phyloP scores from a whole-genome alignment of 2,797 vertebrate species.

The Oreortyx pictus region DNA sequence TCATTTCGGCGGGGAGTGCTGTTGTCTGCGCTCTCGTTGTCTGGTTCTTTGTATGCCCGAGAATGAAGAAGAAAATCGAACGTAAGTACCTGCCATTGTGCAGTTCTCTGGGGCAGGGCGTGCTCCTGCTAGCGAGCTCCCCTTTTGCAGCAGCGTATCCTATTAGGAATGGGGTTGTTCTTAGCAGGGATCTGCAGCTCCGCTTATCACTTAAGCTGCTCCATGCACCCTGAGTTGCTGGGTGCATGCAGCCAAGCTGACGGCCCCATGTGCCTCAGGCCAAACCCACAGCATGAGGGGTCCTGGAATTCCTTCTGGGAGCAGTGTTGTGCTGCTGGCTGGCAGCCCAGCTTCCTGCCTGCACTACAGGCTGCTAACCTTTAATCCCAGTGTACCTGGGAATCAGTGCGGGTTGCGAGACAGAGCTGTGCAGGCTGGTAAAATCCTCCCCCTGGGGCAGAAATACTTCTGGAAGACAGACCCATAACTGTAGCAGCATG shows the following conservation, averaged over 20 bases:
- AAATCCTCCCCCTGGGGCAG: conserved; percentile 15
- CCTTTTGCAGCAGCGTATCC: not conserved
- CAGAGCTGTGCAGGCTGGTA: conserved; percentile 22
- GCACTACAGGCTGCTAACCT: not conserved
- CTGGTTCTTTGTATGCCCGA: conserved; percentile 94
- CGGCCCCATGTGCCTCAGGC: not conserved
- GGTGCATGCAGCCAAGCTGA: rapidly evolving
- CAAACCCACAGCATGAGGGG: rapidly evolving
- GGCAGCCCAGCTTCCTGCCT: not conserved
- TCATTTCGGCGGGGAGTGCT: conserved; percentile 89
- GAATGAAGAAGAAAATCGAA: conserved; percentile 93
- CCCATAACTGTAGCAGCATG: not conserved
- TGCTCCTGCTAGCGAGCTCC: not conserved
- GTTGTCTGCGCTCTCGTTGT: conserved; percentile 88
- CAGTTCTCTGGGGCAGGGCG: not conserved
- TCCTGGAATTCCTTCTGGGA: rapidly evolving
- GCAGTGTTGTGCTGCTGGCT: not conserved
- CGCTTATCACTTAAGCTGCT: not conserved
- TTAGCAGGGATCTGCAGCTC: not conserved
- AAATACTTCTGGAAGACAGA: conserved; percentile 6
- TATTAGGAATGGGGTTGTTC: not conserved
- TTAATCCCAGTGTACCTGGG: conserved; percentile 32
- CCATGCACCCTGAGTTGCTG: not conserved
- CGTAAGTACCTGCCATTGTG: conserved; percentile 80
- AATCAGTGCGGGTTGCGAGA: conserved; percentile 39